Percentiles rank a stretch among this genome's conserved stretches.
Conservation (phyloP, 2,113 vertebrate species). For the Numida meleagris region DNA sequence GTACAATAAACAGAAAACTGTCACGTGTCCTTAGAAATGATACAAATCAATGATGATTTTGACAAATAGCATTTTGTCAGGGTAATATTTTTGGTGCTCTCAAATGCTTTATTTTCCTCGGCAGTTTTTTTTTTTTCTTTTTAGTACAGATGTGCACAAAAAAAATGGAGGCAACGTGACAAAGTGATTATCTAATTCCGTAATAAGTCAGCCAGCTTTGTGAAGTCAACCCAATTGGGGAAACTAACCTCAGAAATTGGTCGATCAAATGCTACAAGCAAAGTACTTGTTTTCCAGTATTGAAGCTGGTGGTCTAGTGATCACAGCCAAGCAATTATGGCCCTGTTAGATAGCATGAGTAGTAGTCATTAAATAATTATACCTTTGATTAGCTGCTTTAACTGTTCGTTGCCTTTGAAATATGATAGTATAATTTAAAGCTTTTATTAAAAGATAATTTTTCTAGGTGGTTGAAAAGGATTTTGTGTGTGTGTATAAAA, state of each 20-base stretch:
- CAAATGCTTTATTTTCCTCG: neutral
- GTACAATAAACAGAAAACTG: neutral
- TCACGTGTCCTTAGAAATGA: neutral
- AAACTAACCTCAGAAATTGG: neutral
- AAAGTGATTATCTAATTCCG: neutral
- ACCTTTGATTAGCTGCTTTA: constrained; percentile 80
- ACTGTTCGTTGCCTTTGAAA: constrained; percentile 82
- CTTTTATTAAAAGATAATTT: constrained; percentile 79
- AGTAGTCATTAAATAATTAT: constrained; percentile 80
- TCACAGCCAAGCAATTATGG: constrained; percentile 80
- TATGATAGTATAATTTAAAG: constrained; percentile 78
- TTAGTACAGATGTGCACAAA: neutral
- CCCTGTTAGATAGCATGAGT: constrained; percentile 52
- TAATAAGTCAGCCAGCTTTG: neutral
- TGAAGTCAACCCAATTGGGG: neutral
- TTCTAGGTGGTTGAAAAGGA: constrained; percentile 72
- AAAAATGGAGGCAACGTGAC: neutral
- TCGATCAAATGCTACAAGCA: constrained; percentile 60
- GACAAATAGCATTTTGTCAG: neutral
- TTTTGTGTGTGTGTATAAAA: constrained; percentile 55
- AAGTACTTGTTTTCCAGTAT: constrained; percentile 30
- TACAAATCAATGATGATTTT: neutral
- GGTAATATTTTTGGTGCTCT: neutral
- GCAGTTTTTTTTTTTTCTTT: neutral
- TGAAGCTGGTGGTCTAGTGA: constrained; percentile 78